These are phyloP conservation scores for Enteromius mattozi DNA, from an alignment of 2,797 vertebrate species.

Conservation along the genomic window DNA sequence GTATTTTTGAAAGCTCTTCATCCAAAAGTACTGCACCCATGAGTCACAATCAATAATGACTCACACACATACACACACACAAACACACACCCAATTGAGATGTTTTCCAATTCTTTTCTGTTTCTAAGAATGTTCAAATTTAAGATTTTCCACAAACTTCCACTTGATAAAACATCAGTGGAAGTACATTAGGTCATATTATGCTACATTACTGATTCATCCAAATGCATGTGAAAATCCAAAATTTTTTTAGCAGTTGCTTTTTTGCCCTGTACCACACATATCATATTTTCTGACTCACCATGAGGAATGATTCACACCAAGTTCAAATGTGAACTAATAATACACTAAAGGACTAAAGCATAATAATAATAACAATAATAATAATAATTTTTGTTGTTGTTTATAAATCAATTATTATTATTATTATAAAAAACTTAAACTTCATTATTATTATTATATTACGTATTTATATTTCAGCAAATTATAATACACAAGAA, in stretches of 20 bases:
- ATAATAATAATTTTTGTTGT: background rate
- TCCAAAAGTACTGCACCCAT: constrained; percentile 41
- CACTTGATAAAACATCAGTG: background rate
- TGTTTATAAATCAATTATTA: background rate
- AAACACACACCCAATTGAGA: background rate
- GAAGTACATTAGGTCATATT: background rate
- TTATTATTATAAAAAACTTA: background rate
- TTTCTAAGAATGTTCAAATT: constrained; percentile 5
- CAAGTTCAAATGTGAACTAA: constrained; percentile 1
- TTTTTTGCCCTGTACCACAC: background rate
- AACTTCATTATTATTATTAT: background rate
- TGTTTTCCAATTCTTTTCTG: background rate
- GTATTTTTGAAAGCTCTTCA: constrained; percentile 43
- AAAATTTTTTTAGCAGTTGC: background rate
- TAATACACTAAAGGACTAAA: background rate
- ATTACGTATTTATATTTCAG: background rate
- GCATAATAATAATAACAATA: background rate
- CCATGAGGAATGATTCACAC: constrained; percentile 1
- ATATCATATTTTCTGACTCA: constrained; percentile 13
- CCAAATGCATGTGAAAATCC: background rate
- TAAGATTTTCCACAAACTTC: background rate
- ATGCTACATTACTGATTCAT: constrained; percentile 4
- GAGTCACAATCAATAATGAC: constrained; percentile 55
- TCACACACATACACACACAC: constrained; percentile 35
- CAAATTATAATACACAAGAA: background rate